phyloP scores from a whole-genome alignment of 2,113 vertebrate genomes.

The Monopterus albus region DNA sequence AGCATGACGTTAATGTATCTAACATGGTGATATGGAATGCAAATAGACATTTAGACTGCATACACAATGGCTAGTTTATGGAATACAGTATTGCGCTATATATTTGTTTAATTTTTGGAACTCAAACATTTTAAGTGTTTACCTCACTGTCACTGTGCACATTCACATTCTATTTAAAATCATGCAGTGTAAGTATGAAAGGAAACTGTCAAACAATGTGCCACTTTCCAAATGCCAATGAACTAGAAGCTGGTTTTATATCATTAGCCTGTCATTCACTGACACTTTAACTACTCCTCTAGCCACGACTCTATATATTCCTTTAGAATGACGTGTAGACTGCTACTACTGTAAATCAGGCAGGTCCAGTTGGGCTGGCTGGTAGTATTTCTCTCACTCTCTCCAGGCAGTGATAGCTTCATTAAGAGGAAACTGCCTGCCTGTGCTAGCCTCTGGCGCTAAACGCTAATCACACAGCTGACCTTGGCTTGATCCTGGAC shows the following conservation, averaged over 20 bases:
- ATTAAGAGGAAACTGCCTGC: conserved; percentile 62
- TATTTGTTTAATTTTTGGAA: not conserved
- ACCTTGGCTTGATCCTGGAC: conserved; percentile 68
- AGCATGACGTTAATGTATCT: too few relatives aligned
- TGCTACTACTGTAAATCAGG: conserved; percentile 62
- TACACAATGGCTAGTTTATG: not conserved
- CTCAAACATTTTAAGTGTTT: conserved; percentile 1
- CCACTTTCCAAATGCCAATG: conserved; percentile 25
- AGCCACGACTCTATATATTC: conserved; percentile 45
- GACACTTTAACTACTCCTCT: conserved; percentile 53
- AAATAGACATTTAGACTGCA: not conserved
- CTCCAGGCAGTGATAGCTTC: conserved; percentile 64
- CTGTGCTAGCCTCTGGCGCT: conserved; percentile 58
- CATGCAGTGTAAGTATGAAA: conserved; percentile 1
- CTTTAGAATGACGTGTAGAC: conserved; percentile 52
- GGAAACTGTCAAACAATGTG: conserved; percentile 34
- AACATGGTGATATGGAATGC: too few relatives aligned
- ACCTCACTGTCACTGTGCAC: not conserved
- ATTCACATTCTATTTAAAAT: conserved; percentile 5
- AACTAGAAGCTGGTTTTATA: conserved; percentile 23
- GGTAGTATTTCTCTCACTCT: conserved; percentile 59
- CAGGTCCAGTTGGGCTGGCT: conserved; percentile 62
- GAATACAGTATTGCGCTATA: not conserved
- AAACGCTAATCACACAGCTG: conserved; percentile 66
- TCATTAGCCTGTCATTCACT: conserved; percentile 48